Percentiles rank a stretch among this genome's conserved stretches.
Evolutionary conservation across 2,113 vertebrate species (phyloP).

Genomic region (pig (Sus scrofa)): DNA sequence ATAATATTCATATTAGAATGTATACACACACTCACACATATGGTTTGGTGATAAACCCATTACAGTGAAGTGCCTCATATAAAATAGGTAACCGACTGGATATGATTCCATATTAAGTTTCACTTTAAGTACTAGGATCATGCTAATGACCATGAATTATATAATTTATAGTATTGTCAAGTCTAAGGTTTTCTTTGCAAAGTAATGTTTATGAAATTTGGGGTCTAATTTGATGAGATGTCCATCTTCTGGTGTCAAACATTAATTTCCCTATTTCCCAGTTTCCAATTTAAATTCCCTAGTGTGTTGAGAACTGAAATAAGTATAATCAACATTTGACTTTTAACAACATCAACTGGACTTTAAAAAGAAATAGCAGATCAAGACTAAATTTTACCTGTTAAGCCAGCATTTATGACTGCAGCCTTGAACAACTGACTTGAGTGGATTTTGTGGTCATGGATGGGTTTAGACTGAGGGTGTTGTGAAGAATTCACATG

Average conservation of each 20-base stretch:
- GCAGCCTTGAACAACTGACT: not conserved
- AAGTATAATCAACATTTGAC: not conserved
- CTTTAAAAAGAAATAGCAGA: not conserved
- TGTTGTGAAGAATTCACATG: not conserved
- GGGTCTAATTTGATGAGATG: not conserved
- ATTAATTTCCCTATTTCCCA: not conserved
- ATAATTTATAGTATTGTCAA: not conserved
- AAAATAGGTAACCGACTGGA: not conserved
- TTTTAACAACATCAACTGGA: not conserved
- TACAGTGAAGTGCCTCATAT: not conserved
- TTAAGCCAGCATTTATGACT: not conserved
- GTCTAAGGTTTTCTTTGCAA: not conserved
- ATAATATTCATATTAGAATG: not conserved
- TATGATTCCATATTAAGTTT: not conserved
- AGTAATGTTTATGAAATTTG: not conserved
- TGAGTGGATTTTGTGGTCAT: not conserved
- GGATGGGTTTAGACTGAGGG: not conserved
- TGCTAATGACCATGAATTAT: not conserved
- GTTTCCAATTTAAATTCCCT: not conserved
- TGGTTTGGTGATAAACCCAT: not conserved
- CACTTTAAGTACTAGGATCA: not conserved
- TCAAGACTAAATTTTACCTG: not conserved
- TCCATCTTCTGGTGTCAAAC: not conserved
- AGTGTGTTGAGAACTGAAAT: not conserved
- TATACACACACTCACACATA: too few relatives aligned